Evolutionary conservation across 2,888 invertebrate genomes (phyloP).

Genomic region (Oligia fasciuncula): DNA sequence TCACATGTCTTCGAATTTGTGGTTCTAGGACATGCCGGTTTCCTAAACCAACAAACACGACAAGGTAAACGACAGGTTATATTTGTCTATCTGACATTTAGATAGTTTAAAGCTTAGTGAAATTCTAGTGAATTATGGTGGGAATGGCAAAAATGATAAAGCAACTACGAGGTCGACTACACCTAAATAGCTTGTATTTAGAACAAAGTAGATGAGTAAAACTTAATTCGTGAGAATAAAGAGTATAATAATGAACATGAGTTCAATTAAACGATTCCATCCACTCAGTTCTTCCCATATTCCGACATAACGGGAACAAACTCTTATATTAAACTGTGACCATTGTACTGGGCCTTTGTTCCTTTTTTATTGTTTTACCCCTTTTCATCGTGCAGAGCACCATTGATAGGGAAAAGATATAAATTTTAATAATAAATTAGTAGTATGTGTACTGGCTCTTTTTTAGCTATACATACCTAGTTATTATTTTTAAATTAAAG

Average conservation of each 20-base stretch:
- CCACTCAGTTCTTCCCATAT: slow-evolving; percentile 80
- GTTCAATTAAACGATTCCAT: slow-evolving; percentile 77
- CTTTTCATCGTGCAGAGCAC: slow-evolving; percentile 76
- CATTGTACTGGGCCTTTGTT: slow-evolving; percentile 84
- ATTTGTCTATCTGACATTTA: neutral
- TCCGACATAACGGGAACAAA: slow-evolving; percentile 80
- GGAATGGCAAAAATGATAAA: neutral
- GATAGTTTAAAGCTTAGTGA: neutral
- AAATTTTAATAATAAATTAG: slow-evolving; percentile 58
- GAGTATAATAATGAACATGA: slow-evolving; percentile 31
- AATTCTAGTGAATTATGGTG: neutral
- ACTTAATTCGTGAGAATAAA: slow-evolving; percentile 18
- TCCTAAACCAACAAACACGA: neutral
- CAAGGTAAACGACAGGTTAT: neutral
- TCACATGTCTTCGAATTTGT: neutral
- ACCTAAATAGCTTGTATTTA: neutral
- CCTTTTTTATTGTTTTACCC: slow-evolving; percentile 83
- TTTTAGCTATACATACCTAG: neutral
- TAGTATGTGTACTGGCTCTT: neutral
- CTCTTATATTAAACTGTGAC: slow-evolving; percentile 85
- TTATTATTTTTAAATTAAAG: neutral
- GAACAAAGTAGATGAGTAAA: neutral
- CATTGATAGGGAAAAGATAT: slow-evolving; percentile 77
- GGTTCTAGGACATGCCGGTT: neutral
- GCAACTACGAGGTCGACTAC: neutral